Conservation (phyloP, 2,113 vertebrate species). For the Pangasianodon gigas region DNA sequence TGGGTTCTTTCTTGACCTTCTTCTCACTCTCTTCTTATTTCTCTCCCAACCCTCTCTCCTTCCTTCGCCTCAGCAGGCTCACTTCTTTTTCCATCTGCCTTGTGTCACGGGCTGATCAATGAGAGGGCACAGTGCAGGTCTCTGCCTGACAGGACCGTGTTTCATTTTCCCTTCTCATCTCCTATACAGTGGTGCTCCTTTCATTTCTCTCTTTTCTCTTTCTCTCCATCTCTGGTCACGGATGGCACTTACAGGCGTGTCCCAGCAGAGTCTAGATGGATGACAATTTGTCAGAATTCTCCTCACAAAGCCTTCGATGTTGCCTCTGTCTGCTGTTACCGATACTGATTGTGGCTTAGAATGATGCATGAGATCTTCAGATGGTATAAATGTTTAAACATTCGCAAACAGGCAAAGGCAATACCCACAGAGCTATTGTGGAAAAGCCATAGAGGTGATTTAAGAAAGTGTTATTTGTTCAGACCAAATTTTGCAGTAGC, state of each 20-base stretch:
- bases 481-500: neutral
- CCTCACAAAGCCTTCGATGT: slow-evolving; percentile 17
- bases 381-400: slow-evolving; percentile 3
- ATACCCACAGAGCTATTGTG: neutral
- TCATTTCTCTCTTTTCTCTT: slow-evolving; percentile 19
- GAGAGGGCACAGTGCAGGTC: slow-evolving; percentile 43
- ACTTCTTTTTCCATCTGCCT: slow-evolving; percentile 37
- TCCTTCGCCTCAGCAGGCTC: slow-evolving; percentile 23
- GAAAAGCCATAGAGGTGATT: neutral
- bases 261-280: slow-evolving; percentile 30
- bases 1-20: slow-evolving; percentile 1
- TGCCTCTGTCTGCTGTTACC: neutral
- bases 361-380: slow-evolving; percentile 7
- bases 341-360: slow-evolving; percentile 5
- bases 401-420: neutral
- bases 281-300: slow-evolving; percentile 37
- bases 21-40: neutral
- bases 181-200: slow-evolving; percentile 8
- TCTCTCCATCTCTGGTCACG: neutral
- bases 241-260: slow-evolving; percentile 31
- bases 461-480: slow-evolving; percentile 1
- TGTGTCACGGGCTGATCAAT: slow-evolving; percentile 51
- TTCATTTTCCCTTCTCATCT: slow-evolving; percentile 41
- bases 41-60: neutral
- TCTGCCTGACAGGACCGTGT: slow-evolving; percentile 43